phyloP scores from a whole-genome alignment of 2,797 vertebrate genomes.

The Sebastes minor region DNA sequence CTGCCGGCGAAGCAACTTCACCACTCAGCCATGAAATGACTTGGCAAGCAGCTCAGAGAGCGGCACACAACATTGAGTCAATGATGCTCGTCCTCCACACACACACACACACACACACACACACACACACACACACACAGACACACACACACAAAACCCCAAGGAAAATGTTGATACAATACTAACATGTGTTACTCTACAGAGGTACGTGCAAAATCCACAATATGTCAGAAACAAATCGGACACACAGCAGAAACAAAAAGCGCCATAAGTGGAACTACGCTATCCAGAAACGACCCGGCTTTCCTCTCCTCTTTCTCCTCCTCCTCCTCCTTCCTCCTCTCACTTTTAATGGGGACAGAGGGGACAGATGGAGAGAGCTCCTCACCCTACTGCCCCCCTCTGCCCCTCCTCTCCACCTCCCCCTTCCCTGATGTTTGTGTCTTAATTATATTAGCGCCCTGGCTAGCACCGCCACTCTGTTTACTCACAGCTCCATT shows the following conservation, averaged over 20 bases:
- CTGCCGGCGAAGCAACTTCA: slow-evolving; percentile 78
- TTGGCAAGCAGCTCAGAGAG: slow-evolving; percentile 77
- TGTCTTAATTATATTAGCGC: slow-evolving; percentile 97
- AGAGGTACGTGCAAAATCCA: slow-evolving; percentile 37
- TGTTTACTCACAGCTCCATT: slow-evolving; percentile 99
- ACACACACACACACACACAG: slow-evolving; percentile 31
- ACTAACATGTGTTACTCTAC: slow-evolving; percentile 60
- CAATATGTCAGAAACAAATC: slow-evolving; percentile 42
- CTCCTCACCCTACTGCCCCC: slow-evolving; percentile 73
- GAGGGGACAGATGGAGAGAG: slow-evolving; percentile 93
- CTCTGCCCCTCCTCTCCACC: slow-evolving; percentile 32
- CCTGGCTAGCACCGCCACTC: slow-evolving; percentile 92
- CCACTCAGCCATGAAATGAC: slow-evolving; percentile 84
- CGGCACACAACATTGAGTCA: slow-evolving; percentile 73
- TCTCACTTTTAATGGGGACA: slow-evolving; percentile 79
- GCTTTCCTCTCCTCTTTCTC: slow-evolving; percentile 21
- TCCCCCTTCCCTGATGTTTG: slow-evolving; percentile 91
- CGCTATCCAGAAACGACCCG: neutral
- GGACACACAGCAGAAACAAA: neutral
- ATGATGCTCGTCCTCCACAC: slow-evolving; percentile 74
- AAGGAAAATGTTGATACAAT: slow-evolving; percentile 79
- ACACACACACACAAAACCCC: slow-evolving; percentile 49
- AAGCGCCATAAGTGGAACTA: neutral
- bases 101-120: slow-evolving; percentile 39
- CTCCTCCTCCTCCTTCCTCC: slow-evolving; percentile 45